Base-by-base conservation (phyloP, 2,113 vertebrate genomes). In the Lamprotornis superbus region DNA sequence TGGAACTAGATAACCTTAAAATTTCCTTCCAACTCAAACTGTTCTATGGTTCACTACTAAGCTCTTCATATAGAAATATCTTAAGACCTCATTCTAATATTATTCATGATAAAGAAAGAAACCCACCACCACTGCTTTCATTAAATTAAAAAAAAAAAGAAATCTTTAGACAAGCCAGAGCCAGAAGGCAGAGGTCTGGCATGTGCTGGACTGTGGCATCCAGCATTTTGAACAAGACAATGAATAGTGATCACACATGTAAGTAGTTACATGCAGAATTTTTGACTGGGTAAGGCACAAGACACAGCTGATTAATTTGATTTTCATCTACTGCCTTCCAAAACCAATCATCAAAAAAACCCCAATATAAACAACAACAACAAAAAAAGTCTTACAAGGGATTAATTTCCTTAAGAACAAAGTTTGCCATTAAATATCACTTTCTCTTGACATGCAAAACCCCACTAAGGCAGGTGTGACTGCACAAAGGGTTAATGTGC, bases 101-200 rank as follows among this genome's bases (percentile, higher is more conserved):
- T n/a, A 50, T n/a, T 55, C 6, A n/a, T 15, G 15, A 11, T 20
- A 46, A 31, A 53, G 37, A 75, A 91, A 95, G 44, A 82, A 35
- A 2, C 3, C 2, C 5, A 11, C 10, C 7, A 11, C 13, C n/a
- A 31, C 15, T 1, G 5, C 18, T 70, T 59, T 22, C 8, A 67
- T 40, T 47, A 50, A 57, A 75, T 76, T 11, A 10, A 70, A 78
- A 55, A 63, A 5, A 14, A 8, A 10, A 28, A 46, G 3, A 1
- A 3, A 21, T 31, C 37, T 82, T 87, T 42, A 79, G 22, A 50
- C 35, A 65, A 87, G 67, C 5, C 21, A 80, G 37, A 77, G 28
- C 5, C 59, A 70, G 44, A 63, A 63, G 46, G 30, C 42, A 84
- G n/a, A 42, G 61, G 12, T 12, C 31, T 19, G 22, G n/a, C 44